Conservation (phyloP, 2,888 invertebrate species). For the Bimastos eiseni region DNA sequence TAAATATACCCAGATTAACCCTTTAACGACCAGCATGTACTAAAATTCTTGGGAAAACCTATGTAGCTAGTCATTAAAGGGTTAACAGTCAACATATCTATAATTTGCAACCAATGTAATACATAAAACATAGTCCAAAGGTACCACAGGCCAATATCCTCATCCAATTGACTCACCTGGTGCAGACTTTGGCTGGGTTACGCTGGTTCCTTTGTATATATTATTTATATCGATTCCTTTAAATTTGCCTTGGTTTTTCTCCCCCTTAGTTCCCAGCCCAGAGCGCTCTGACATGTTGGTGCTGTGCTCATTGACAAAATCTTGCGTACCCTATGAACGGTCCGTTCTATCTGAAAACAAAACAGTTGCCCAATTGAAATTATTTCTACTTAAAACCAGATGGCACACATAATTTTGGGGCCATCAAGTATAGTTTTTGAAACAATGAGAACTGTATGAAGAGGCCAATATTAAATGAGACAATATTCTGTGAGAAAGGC, state of each 20-base stretch:
- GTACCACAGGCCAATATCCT: not conserved
- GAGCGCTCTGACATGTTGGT: constrained; percentile 95
- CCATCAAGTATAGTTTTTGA: not conserved
- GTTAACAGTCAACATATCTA: not conserved
- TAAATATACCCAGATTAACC: not conserved
- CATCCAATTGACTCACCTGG: constrained; percentile 46
- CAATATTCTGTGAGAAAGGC: not conserved
- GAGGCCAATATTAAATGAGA: no score
- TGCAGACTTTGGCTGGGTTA: constrained; percentile 62
- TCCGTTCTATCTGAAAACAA: constrained; percentile 61
- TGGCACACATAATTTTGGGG: not conserved
- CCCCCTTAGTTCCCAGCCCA: constrained; percentile 80
- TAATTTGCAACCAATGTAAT: not conserved
- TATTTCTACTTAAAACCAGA: not conserved
- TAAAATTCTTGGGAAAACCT: no score
- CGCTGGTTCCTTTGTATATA: constrained; percentile 76
- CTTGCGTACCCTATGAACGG: constrained; percentile 75
- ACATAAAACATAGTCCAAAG: not conserved
- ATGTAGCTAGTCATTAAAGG: no score
- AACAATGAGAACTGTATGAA: no score
- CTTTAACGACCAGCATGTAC: no score
- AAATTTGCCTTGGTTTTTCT: constrained; percentile 91
- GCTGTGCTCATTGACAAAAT: constrained; percentile 81
- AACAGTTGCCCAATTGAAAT: not conserved
- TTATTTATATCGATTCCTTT: constrained; percentile 96